Evolutionary conservation across 2,888 invertebrate species (phyloP), one percentile per base, ranked within the genome.

Genomic region (Drosophila macrospina): DNA sequence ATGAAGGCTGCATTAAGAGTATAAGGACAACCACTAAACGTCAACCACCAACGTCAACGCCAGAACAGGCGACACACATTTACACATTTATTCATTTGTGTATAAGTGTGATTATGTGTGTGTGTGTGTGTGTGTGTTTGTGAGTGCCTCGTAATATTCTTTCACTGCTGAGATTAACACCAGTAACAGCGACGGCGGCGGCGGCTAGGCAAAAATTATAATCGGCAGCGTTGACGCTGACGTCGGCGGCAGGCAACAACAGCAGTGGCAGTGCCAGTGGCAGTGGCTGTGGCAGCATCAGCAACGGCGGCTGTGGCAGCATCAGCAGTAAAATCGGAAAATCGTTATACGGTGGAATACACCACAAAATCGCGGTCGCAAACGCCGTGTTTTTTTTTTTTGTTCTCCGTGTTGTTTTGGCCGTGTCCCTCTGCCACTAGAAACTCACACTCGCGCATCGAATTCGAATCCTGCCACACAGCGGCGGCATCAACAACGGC

Each of bases 1-100:
- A 32, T 63, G 73, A 73, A 80, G 68, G 85, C 85, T 74, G 87
- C 87, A 78, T 70, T 76, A 70, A 16, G 52, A 65, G 64, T 72
- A 62, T 76, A 73, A 80, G 75, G 72, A 78, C 84, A 85, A 84
- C 85, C 88, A 86, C 88, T 88, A 86, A 84, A 88, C 88, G 86
- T 86, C 87, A 82, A 79, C 77, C 81, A 86, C 82, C 74, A 77
- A 69, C 84, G 75, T 74, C 75, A 74, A 72, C 79, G 77, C 70
- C 69, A 71, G 70, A 52, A 42, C 47, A 54, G 39, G 54, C 78
- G 78, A 72, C 83, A 82, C 72, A 87, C 83, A 88, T 76, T 83
- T 68, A 74, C 45, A 45, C 16, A 30, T 16, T 39, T 51, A 45
- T 52, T 45, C 32, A 13, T 48, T 61, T 59, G n/a, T 36, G n/a